Evolutionary conservation across 64 coral and sea anemone species (phyloP).

Genomic region (Pachyseris speciosa): DNA sequence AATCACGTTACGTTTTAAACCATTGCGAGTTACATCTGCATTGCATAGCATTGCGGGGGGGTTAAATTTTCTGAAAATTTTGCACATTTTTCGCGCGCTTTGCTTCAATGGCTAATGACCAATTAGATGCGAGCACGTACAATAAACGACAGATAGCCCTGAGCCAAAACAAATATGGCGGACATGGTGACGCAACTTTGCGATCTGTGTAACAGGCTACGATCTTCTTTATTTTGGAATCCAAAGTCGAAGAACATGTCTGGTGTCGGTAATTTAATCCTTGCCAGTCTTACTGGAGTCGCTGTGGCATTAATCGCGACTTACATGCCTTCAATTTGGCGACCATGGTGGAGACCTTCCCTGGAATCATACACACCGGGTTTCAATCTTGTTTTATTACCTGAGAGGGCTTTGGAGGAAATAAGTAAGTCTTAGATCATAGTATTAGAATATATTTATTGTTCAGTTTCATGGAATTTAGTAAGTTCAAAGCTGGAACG

Average conservation of each 20-base stretch:
- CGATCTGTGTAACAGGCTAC: slow-evolving; percentile 65
- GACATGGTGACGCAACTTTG: slow-evolving; percentile 78
- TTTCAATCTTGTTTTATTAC: slow-evolving; percentile 76
- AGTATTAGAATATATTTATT: not conserved
- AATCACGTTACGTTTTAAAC: too few relatives aligned
- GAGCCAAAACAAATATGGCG: slow-evolving; percentile 87
- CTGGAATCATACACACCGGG: slow-evolving; percentile 66
- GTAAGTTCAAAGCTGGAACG: too few relatives aligned
- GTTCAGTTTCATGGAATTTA: not conserved
- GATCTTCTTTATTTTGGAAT: slow-evolving; percentile 38
- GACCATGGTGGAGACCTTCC: slow-evolving; percentile 32
- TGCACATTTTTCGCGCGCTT: not conserved
- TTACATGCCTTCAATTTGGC: slow-evolving; percentile 70
- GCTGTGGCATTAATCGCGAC: slow-evolving; percentile 77
- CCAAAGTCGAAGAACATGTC: slow-evolving; percentile 66
- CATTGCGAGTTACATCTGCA: too few relatives aligned
- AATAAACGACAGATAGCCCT: not conserved
- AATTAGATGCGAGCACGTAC: slow-evolving; percentile 63
- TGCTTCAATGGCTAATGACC: not conserved
- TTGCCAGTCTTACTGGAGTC: slow-evolving; percentile 83
- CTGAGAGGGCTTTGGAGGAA: slow-evolving; percentile 6
- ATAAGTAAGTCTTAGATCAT: not conserved
- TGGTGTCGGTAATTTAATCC: slow-evolving; percentile 52
- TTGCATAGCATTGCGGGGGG: too few relatives aligned
- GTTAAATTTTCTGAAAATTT: not conserved